Base-by-base conservation (phyloP, 2,797 vertebrate genomes). In the Allobates femoralis region DNA sequence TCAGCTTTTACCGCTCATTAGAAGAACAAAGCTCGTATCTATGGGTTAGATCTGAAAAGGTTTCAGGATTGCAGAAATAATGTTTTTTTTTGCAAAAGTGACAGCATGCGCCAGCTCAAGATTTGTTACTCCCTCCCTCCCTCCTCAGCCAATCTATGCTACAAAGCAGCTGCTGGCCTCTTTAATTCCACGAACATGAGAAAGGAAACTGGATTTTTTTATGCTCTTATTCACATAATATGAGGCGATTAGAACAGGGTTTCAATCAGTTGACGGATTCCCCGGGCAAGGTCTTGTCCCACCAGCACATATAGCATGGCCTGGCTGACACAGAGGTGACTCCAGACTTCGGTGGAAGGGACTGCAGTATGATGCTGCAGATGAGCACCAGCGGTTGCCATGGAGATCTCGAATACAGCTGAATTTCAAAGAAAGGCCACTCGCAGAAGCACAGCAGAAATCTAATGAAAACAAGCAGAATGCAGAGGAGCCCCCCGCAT, bases 331-430 rank as follows among this genome's bases (percentile, higher is more conserved):
- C 92, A 58, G 34, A 90, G 88, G 88, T 37, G 56, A 88, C 89
- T 89, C 88, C 90, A 92, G 91, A 92, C 92, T 91, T 87, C 89
- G 90, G 88, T 88, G 28, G 84, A 86, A 77, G 50, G 84, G 89
- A 89, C 94, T 91, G 91, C 94, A 87, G 94, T 90, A 92, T 91
- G 94, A 94, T 93, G 93, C 94, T 90, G 95, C 97, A 97, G 94
- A 93, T 94, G 95, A 92, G 92, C 94, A 91, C 95, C 77, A 89
- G 87, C 82, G 85, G 96, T 97, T 97, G 92, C 96, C 95, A 94
- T 95, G 96, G 96, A 93, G 94, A 97, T 94, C 81, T 89, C 93
- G 93, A 92, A 94, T 95, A 91, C 93, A 90, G 89, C 90, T 83
- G 89, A 90, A 90, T 90, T 69, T 58, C 85, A 86, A 89, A 90